These are phyloP conservation scores for Drosophila merina DNA, from an alignment of 2,888 invertebrate species.

Conservation along the genomic window DNA sequence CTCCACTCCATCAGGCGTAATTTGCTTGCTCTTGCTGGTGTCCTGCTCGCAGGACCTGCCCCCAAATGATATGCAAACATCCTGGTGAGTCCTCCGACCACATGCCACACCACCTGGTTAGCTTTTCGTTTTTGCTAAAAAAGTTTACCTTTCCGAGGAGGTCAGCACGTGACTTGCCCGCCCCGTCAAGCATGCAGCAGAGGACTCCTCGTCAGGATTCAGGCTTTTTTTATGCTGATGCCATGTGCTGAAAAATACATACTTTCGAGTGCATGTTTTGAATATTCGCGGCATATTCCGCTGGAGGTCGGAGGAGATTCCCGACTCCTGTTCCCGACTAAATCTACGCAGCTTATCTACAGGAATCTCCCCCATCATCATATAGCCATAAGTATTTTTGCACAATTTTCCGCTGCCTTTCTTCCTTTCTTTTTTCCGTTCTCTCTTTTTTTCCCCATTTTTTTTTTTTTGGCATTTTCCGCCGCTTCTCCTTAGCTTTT, in stretches of 20 bases:
- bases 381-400: slow-evolving; percentile 59
- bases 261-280: slow-evolving; percentile 76
- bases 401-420: slow-evolving; percentile 60
- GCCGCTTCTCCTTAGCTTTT: slow-evolving; percentile 32
- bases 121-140: slow-evolving; percentile 15
- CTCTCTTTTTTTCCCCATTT: slow-evolving; percentile 1
- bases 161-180: slow-evolving; percentile 68
- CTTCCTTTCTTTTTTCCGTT: slow-evolving; percentile 39
- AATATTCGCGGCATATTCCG: slow-evolving; percentile 75
- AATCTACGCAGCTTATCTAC: slow-evolving; percentile 78
- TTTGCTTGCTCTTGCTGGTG: slow-evolving; percentile 33
- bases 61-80: slow-evolving; percentile 66
- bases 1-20: slow-evolving; percentile 21
- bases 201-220: slow-evolving; percentile 25
- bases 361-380: slow-evolving; percentile 52
- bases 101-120: slow-evolving; percentile 37
- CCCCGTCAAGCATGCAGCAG: slow-evolving; percentile 64
- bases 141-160: slow-evolving; percentile 37
- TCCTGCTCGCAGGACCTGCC: slow-evolving; percentile 10
- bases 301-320: slow-evolving; percentile 29
- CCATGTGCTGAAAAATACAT: slow-evolving; percentile 67
- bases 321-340: slow-evolving; percentile 34
- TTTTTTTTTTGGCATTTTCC: slow-evolving; percentile 31
- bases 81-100: slow-evolving; percentile 40
- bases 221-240: slow-evolving; percentile 26